A percentile compares a stretch with the other conserved stretches of the same genome.
These are phyloP conservation scores for Oreohelix idahoensis DNA, from an alignment of 1,140 invertebrate genomes.

Conservation along the genomic window DNA sequence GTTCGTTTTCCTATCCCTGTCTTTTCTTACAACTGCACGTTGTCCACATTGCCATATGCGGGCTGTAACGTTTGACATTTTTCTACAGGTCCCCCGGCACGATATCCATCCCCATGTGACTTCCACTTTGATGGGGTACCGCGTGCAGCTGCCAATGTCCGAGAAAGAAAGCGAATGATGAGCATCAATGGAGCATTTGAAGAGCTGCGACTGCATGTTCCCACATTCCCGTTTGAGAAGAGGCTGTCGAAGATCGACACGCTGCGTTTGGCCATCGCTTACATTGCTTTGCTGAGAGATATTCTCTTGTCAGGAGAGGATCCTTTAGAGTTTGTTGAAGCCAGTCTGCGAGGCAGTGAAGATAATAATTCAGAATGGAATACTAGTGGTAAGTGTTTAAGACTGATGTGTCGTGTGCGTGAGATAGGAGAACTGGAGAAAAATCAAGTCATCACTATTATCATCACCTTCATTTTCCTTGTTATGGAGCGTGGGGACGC, in stretches of 20 bases:
- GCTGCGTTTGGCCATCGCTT: slow-evolving; percentile 95
- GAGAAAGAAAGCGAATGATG: slow-evolving; percentile 95
- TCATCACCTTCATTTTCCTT: too few relatives aligned
- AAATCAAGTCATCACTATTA: too few relatives aligned
- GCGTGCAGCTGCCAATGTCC: slow-evolving; percentile 93
- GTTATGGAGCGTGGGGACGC: too few relatives aligned
- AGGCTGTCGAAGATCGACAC: slow-evolving; percentile 98
- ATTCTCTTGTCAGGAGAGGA: slow-evolving; percentile 87
- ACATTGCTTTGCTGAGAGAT: slow-evolving; percentile 97
- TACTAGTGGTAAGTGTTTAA: slow-evolving; percentile 86
- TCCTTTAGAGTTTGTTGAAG: slow-evolving; percentile 93
- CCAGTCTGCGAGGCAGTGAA: slow-evolving; percentile 84
- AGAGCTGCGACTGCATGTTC: slow-evolving; percentile 83
- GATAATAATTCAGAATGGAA: slow-evolving; percentile 93
- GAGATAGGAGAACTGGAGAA: too few relatives aligned
- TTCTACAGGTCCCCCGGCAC: not conserved
- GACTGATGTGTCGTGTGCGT: too few relatives aligned
- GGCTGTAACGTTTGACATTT: too few relatives aligned
- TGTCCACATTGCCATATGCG: too few relatives aligned
- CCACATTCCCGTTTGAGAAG: slow-evolving; percentile 99
- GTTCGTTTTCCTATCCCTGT: too few relatives aligned
- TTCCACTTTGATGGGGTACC: slow-evolving; percentile 77
- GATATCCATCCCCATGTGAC: not conserved
- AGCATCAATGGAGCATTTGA: slow-evolving; percentile 98
- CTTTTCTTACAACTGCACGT: too few relatives aligned